phyloP scores from a whole-genome alignment of 2,888 invertebrate genomes.

The Scaptomyza reducta region DNA sequence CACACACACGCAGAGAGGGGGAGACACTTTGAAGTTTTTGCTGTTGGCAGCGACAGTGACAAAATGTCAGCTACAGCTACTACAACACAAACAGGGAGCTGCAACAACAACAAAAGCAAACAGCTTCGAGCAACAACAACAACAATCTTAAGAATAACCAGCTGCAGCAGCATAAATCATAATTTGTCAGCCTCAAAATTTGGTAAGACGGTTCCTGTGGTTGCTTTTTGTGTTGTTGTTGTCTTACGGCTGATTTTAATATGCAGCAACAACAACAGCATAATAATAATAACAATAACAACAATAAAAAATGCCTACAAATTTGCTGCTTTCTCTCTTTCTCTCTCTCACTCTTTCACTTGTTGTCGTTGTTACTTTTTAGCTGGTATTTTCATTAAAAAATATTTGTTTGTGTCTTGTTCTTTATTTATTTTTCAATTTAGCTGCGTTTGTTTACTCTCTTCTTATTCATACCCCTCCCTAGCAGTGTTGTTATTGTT shows the following conservation, averaged over 20 bases:
- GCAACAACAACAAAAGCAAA: slow-evolving; percentile 8
- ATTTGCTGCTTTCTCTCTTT: slow-evolving; percentile 1
- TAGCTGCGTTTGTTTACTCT: slow-evolving; percentile 51
- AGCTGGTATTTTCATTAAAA: slow-evolving; percentile 50
- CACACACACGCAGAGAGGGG: no score
- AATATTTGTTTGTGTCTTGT: slow-evolving; percentile 31
- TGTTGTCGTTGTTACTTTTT: slow-evolving; percentile 5
- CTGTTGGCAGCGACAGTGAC: slow-evolving; percentile 44
- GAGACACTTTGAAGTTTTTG: no score
- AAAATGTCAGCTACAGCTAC: slow-evolving; percentile 44
- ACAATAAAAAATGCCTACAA: slow-evolving; percentile 27
- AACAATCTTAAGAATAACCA: slow-evolving; percentile 30
- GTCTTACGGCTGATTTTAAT: slow-evolving; percentile 16
- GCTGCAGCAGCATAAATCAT: slow-evolving; percentile 70
- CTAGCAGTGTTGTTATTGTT: no score
- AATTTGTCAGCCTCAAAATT: slow-evolving; percentile 72
- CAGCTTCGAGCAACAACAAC: slow-evolving; percentile 1
- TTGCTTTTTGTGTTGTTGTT: slow-evolving; percentile 18
- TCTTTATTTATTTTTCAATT: slow-evolving; percentile 49
- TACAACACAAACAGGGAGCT: slow-evolving; percentile 20
- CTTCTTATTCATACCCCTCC: neutral
- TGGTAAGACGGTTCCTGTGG: slow-evolving; percentile 56
- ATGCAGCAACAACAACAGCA: slow-evolving; percentile 3
- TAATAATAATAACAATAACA: slow-evolving; percentile 16
- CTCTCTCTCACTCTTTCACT: slow-evolving; percentile 5